Evolutionary conservation across 2,888 invertebrate species (phyloP), one percentile per base, ranked within the genome.

Genomic region (Sarcophaga carnaria): DNA sequence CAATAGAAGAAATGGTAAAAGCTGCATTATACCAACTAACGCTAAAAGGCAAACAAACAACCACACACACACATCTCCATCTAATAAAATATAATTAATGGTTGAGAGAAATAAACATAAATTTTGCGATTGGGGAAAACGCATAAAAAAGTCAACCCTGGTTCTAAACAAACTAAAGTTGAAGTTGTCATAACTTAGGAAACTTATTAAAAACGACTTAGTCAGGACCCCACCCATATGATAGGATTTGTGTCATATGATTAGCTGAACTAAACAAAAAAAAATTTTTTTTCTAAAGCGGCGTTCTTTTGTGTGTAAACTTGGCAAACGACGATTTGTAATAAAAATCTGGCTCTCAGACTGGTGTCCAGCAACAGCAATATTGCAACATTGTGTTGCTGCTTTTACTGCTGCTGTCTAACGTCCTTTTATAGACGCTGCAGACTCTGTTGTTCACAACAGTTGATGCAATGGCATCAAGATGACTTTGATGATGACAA

Each of bases 241-340:
- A 37, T 37, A 37, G 37, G 81, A 79, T 75, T 77, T 78, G 70
- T 81, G 70, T 66, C 74, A 80, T 71, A 72, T 72, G 76, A 77
- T 72, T 49, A 67, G 67, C 20, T 79, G 59, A 72, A 80, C 70
- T 79, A 79, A 71, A 63, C 47, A 63, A 74, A 3, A 37, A 37
- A 37, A 8, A 37, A 10, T 0, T 37, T 8, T 10, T 10, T 37
- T 37, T 37, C 10, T 10, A 10, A 10, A 37, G 37, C 37, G 37
- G 37, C 37, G 64, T 70, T n/a, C 27, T 59, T 60, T 27, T 69
- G 25, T 80, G 69, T 60, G 70, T 54, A 25, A 80, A 77, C 71
- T 83, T 80, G 86, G 64, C 77, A 83, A 80, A 82, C 22, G 60
- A 82, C 22, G 60, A 77, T 82, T 85, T 70, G 64, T 78, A 54